Percentiles rank a stretch among this genome's conserved stretches.
These are phyloP conservation scores for Ifrita kowaldi DNA, from an alignment of 2,113 vertebrate genomes.

Conservation along the genomic window DNA sequence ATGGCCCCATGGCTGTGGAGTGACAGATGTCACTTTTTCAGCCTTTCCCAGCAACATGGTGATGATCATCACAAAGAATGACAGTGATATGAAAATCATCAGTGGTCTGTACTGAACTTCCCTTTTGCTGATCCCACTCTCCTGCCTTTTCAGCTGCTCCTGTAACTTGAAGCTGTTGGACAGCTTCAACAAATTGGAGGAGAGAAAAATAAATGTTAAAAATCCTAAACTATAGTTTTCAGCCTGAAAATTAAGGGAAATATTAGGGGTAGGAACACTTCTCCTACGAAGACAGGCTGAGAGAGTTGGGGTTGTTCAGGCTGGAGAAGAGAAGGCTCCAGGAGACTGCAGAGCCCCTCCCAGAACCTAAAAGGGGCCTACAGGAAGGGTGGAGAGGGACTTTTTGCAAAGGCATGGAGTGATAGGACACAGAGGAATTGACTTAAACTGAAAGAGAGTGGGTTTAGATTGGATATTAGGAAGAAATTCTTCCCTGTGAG, in stretches of 20 bases:
- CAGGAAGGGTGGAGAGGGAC: neutral
- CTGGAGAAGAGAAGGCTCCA: neutral
- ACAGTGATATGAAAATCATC: neutral
- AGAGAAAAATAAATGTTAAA: neutral
- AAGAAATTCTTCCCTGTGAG: neutral
- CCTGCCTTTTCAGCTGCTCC: neutral
- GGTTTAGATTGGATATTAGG: neutral
- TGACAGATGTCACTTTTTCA: neutral
- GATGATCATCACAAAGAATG: neutral
- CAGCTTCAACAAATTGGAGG: neutral
- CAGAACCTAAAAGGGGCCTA: neutral
- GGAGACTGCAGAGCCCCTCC: neutral
- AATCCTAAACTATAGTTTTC: neutral
- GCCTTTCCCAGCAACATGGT: neutral
- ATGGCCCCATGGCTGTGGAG: neutral
- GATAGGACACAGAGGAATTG: neutral
- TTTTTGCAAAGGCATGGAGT: neutral
- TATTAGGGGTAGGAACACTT: neutral
- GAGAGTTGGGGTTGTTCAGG: neutral
- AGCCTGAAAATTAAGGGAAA: neutral
- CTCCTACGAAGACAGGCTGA: neutral
- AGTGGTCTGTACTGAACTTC: rapidly evolving
- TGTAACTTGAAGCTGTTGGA: neutral
- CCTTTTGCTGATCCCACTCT: neutral
- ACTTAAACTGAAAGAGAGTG: neutral